These are phyloP conservation scores for Melanostigma gelatinosum DNA, from an alignment of 2,113 vertebrate genomes.

Conservation along the genomic window DNA sequence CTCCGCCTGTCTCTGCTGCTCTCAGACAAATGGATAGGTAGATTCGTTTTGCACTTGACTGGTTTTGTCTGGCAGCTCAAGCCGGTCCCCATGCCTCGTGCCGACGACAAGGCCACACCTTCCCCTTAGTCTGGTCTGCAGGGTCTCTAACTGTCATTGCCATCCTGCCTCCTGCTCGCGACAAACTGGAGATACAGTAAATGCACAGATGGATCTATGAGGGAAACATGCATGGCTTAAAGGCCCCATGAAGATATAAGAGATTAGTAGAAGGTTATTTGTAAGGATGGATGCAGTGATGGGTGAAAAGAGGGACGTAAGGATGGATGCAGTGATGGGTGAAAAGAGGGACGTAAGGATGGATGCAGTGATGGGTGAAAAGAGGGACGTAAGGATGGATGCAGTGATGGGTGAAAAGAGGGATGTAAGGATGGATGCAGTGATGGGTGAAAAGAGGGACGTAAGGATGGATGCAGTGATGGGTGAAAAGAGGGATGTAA, in stretches of 20 bases:
- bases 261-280: not conserved
- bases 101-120: conserved; percentile 45
- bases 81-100: conserved; percentile 51
- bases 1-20: conserved; percentile 59
- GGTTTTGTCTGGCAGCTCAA: conserved; percentile 68
- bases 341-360: conserved; percentile 23
- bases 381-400: too few relatives aligned
- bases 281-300: conserved; percentile 15
- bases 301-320: conserved; percentile 34
- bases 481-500: conserved; percentile 35
- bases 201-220: conserved; percentile 1
- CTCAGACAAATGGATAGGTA: conserved; percentile 75
- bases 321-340: conserved; percentile 30
- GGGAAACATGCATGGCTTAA: conserved; percentile 14
- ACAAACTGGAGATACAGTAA: conserved; percentile 14
- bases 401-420: too few relatives aligned
- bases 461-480: conserved; percentile 16
- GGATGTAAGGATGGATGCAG: too few relatives aligned
- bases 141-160: conserved; percentile 21
- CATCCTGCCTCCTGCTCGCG: conserved; percentile 7
- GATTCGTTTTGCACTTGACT: conserved; percentile 79
- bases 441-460: too few relatives aligned
- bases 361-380: not conserved
- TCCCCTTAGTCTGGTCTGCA: conserved; percentile 44
- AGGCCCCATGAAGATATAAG: conserved; percentile 13